Conservation (phyloP, 2,113 vertebrate genomes). For the Conger conger region DNA sequence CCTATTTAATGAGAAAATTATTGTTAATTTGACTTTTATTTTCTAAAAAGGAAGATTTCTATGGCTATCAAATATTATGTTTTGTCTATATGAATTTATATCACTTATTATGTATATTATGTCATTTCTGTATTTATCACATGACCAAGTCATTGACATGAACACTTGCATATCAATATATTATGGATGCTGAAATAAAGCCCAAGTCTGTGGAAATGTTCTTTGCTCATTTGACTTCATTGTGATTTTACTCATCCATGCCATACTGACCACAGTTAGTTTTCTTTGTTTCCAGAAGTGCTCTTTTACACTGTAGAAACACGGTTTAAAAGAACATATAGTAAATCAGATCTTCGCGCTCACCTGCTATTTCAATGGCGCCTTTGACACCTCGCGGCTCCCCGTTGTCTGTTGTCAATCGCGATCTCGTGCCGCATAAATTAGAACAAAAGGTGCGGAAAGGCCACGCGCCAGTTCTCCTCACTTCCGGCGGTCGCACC, state of each 20-base stretch:
- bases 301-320: too few species aligned
- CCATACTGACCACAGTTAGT: not conserved
- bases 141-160: too few species aligned
- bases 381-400: not conserved
- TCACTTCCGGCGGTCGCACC: not conserved
- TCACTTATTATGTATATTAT: too few species aligned
- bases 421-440: not conserved
- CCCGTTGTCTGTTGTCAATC: not conserved
- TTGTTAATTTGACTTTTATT: not conserved
- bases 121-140: too few species aligned
- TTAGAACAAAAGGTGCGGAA: not conserved
- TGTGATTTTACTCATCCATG: not conserved
- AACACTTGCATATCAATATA: not conserved
- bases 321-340: not conserved
- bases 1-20: not conserved
- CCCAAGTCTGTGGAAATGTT: not conserved
- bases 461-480: constrained; percentile 8
- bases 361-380: not conserved
- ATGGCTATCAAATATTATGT: not conserved
- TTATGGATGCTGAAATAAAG: not conserved
- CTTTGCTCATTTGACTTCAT: not conserved
- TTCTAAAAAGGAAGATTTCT: not conserved
- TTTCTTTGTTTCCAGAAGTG: too few species aligned
- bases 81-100: not conserved
- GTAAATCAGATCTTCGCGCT: not conserved